Base-by-base conservation (phyloP, 1,140 invertebrate species). In the Pemphigus obesinymphae region DNA sequence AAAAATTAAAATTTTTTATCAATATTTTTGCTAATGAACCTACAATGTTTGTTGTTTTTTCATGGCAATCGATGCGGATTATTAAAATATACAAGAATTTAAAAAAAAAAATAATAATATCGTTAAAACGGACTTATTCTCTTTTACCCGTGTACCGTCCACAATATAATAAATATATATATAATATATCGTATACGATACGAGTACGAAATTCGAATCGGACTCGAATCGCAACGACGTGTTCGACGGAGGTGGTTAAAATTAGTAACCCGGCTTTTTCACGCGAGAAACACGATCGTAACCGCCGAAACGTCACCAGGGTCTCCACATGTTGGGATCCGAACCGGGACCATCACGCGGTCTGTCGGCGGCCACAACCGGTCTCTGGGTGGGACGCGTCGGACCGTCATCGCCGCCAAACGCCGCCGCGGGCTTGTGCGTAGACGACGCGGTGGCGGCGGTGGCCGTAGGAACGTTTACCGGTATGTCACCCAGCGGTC, bases 261-360 rank as follows among this genome's bases (percentile, higher is more conserved):
- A 2, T 29, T 48, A 72, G 40, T 48, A 48, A 48, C 68, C 7
- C 50, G n/a, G n/a, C n/a, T n/a, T n/a, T n/a, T n/a, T n/a, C n/a
- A n/a, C n/a, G 7, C 20, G 20, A 48, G 45, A 48, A 11, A 8
- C 45, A 8, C 45, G 7, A 2, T 48, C 37, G 37, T 40, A 40
- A 4, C 10, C 4, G 37, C 10, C 37, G 10, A 10, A 11, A 45
- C 72, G 26, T 83, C 61, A 84, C 83, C 83, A 84, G 40, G 83
- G 83, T 23, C 83, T 82, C 83, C 83, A 84, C 83, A 84, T 84
- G 82, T 82, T 82, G 4, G 48, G 66, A 11, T 82, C 68, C 29
- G 68, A 17, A 11, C 53, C 58, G 1, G 66, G 63, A 48, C 31
- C 68, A 13, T 50, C 31, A 7, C n/a, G 10, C n/a, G 66, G 48